phyloP scores from a whole-genome alignment of 2,797 vertebrate genomes.

The Pelochelys cantorii region DNA sequence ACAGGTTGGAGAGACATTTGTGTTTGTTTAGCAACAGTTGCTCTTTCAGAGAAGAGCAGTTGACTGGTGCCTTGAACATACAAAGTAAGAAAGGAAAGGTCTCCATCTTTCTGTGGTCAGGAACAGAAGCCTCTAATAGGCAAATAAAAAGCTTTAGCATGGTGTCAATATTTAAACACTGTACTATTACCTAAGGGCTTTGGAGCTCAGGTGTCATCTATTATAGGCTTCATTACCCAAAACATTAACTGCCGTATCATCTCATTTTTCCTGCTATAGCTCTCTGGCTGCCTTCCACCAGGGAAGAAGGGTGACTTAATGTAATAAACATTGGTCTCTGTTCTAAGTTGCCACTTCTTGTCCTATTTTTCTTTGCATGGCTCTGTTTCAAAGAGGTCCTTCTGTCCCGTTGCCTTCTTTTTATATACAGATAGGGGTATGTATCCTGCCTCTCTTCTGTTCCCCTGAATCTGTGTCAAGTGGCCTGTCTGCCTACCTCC shows the following conservation, averaged over 20 bases:
- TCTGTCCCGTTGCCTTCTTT: slow-evolving; percentile 40
- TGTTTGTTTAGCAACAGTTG: slow-evolving; percentile 22
- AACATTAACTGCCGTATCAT: slow-evolving; percentile 68
- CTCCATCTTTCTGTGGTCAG: slow-evolving; percentile 17
- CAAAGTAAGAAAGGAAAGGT: slow-evolving; percentile 23
- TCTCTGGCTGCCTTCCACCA: slow-evolving; percentile 56
- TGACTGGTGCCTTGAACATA: slow-evolving; percentile 3
- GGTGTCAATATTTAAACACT: slow-evolving; percentile 78
- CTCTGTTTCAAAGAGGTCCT: slow-evolving; percentile 48
- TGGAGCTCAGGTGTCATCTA: slow-evolving; percentile 76
- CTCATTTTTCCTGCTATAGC: slow-evolving; percentile 61
- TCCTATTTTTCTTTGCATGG: background rate
- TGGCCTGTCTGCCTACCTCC: slow-evolving; percentile 32
- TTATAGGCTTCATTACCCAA: slow-evolving; percentile 80
- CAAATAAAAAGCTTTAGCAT: slow-evolving; percentile 58
- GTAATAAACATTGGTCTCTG: slow-evolving; percentile 32
- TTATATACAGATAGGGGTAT: slow-evolving; percentile 44
- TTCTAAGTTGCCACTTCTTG: slow-evolving; percentile 14
- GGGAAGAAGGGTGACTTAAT: slow-evolving; percentile 46
- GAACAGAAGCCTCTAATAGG: slow-evolving; percentile 21
- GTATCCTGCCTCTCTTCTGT: slow-evolving; percentile 50
- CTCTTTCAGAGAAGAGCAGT: slow-evolving; percentile 10
- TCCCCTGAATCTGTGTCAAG: slow-evolving; percentile 31
- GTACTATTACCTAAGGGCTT: slow-evolving; percentile 68
- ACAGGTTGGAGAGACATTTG: background rate